Percentiles rank a stretch among this genome's conserved stretches.
Evolutionary conservation across 2,113 vertebrate genomes (phyloP).

Genomic region (Piprites chloris): DNA sequence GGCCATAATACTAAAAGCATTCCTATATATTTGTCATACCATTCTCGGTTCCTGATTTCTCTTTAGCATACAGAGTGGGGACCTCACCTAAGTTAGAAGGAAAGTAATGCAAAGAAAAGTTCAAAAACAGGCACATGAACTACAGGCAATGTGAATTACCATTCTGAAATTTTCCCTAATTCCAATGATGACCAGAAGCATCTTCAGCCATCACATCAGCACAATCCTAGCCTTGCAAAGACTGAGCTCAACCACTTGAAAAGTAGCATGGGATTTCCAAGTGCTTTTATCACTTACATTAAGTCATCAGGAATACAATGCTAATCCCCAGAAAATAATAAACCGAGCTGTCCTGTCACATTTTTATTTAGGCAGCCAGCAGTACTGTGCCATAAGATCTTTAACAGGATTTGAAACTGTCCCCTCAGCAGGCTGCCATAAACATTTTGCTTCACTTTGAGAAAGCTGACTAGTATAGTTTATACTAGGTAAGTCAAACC

Average conservation of each 20-base stretch:
- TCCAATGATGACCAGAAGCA: neutral
- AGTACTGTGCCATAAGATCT: neutral
- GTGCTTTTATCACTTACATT: neutral
- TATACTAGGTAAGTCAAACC: neutral
- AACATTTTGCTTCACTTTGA: conserved; percentile 11
- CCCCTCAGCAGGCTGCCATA: conserved; percentile 40
- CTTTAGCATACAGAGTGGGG: neutral
- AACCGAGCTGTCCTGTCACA: neutral
- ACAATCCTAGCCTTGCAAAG: neutral
- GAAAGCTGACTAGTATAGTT: conserved; percentile 1
- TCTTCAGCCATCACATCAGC: neutral
- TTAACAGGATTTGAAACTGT: conserved; percentile 8
- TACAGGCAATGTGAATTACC: neutral
- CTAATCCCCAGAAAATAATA: conserved; percentile 4
- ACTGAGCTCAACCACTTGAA: neutral
- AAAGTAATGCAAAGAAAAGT: neutral
- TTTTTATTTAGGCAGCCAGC: neutral
- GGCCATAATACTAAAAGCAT: neutral
- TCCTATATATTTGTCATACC: neutral
- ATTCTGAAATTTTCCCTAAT: neutral
- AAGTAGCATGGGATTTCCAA: neutral
- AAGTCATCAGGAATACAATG: neutral
- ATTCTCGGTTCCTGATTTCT: neutral
- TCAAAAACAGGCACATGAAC: neutral
- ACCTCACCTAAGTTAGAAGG: neutral